A percentile compares a stretch with the other conserved stretches of the same genome.
These are phyloP conservation scores for Rhysida immarginata DNA, from an alignment of 1,140 invertebrate species.

Conservation along the genomic window DNA sequence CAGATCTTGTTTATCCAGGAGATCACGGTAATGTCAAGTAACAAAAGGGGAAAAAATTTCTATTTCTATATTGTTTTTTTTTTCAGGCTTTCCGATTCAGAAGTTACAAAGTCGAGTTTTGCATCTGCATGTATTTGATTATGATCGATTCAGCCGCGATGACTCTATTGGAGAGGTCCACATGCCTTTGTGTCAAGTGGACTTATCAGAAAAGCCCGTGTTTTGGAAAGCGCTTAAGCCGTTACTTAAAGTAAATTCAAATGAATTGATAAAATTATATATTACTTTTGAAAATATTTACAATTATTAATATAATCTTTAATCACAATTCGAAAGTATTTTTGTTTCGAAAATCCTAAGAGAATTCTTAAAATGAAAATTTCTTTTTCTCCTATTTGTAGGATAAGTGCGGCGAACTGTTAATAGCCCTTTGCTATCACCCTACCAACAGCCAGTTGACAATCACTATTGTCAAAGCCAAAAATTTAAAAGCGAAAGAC, in stretches of 20 bases:
- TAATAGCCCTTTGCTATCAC: conserved; percentile 80
- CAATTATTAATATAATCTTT: neutral
- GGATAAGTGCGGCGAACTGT: conserved; percentile 67
- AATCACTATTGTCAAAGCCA: conserved; percentile 70
- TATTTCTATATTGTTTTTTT: too few relatives aligned
- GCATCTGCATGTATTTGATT: conserved; percentile 89
- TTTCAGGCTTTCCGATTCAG: conserved; percentile 76
- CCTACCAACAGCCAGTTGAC: conserved; percentile 68
- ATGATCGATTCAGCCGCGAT: conserved; percentile 84
- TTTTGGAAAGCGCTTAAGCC: conserved; percentile 87
- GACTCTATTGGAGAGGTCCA: conserved; percentile 95
- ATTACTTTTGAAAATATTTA: neutral
- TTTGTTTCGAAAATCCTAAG: conserved; percentile 39
- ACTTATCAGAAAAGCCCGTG: conserved; percentile 74
- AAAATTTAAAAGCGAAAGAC: conserved; percentile 84
- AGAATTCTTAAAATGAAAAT: conserved; percentile 22
- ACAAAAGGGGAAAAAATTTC: neutral
- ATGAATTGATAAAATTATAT: neutral
- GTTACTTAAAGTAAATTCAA: conserved; percentile 52
- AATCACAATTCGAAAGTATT: neutral
- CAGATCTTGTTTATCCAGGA: neutral
- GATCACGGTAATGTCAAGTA: neutral
- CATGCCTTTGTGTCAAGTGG: conserved; percentile 78
- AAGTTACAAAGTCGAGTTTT: conserved; percentile 80
- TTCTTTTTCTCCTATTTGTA: conserved; percentile 7